Percentiles rank a stretch among this genome's conserved stretches.
phyloP scores from a whole-genome alignment of 2,888 invertebrate species.

The Drosophila tanythrix region DNA sequence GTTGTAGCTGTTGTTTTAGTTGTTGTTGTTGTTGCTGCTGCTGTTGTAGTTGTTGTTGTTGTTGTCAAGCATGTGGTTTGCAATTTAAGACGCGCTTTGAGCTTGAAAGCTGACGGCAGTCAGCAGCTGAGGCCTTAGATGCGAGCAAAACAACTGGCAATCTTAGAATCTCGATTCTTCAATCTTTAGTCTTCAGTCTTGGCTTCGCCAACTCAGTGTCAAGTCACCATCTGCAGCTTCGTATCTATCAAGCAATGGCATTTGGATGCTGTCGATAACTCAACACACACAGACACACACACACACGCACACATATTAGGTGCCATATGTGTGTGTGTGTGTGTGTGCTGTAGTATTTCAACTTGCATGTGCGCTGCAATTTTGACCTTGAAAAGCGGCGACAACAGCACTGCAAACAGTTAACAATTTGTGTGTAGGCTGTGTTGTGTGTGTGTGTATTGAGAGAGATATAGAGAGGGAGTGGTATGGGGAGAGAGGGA shows the following conservation, averaged over 20 bases:
- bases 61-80: slow-evolving; percentile 71
- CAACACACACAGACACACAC: slow-evolving; percentile 17
- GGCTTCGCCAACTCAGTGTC: slow-evolving; percentile 45
- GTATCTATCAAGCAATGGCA: slow-evolving; percentile 44
- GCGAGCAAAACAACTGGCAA: slow-evolving; percentile 18
- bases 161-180: slow-evolving; percentile 40
- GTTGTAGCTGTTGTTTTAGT: slow-evolving; percentile 26
- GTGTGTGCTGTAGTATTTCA: slow-evolving; percentile 42
- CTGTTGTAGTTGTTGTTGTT: slow-evolving; percentile 31
- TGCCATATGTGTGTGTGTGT: not conserved
- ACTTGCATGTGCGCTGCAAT: slow-evolving; percentile 48
- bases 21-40: slow-evolving; percentile 46
- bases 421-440: slow-evolving; percentile 53
- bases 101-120: slow-evolving; percentile 54
- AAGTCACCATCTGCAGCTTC: slow-evolving; percentile 57
- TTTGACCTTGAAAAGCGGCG: slow-evolving; percentile 66
- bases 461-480: not conserved
- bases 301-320: not conserved
- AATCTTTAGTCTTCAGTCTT: slow-evolving; percentile 18
- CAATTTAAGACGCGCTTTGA: slow-evolving; percentile 77
- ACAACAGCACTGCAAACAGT: slow-evolving; percentile 45
- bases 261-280: slow-evolving; percentile 60
- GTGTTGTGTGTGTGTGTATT: not conserved
- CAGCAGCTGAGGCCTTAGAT: slow-evolving; percentile 42
- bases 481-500: too few relatives aligned